Evolutionary conservation across 2,888 invertebrate genomes (phyloP), one percentile per base, ranked within the genome.

Genomic region (Trissolcus japonicus): DNA sequence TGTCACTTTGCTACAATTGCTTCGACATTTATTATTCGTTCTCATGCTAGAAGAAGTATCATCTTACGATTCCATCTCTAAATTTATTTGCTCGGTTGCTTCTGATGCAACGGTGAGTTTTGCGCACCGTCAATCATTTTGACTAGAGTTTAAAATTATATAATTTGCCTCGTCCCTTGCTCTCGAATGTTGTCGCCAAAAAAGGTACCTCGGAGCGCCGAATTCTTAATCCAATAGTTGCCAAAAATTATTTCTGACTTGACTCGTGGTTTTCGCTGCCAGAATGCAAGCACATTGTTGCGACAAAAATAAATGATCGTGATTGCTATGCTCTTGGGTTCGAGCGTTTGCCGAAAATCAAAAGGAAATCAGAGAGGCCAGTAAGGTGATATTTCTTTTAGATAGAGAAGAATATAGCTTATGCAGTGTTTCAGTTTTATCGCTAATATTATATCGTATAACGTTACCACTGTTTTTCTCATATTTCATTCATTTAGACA

Each of bases 331-430:
- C 54, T 46, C 48, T 54, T 65, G 50, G 13, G 59, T 60, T 25
- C 35, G 35, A 11, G 61, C 14, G 50, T 56, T 19, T 57, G 73
- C 61, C 56, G 56, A 66, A 74, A 74, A 74, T 61, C 66, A 67
- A 51, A 29, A 67, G 61, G 17, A 67, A 74, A 74, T 57, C 67
- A 62, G 74, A 74, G 74, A 67, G 67, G 67, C 59, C 53, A 59
- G 67, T 35, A 74, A 74, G 74, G 74, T 79, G 86, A 85, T 67
- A 74, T 73, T 61, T 73, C 73, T 73, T 43, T 60, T 73, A 73
- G 73, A 86, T 87, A 86, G 85, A 35, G n/a, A 88, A 85, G 87
- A 87, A 87, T 87, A 88, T 86, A 86, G 83, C 61, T 40, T 81
- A 82, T 82, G 80, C 80, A 80, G 80, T 83, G 80, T 81, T 73